Percentiles rank a stretch among this genome's conserved stretches.
These are phyloP conservation scores for Ormyrus labotus DNA, from an alignment of 2,888 invertebrate species.

Conservation along the genomic window DNA sequence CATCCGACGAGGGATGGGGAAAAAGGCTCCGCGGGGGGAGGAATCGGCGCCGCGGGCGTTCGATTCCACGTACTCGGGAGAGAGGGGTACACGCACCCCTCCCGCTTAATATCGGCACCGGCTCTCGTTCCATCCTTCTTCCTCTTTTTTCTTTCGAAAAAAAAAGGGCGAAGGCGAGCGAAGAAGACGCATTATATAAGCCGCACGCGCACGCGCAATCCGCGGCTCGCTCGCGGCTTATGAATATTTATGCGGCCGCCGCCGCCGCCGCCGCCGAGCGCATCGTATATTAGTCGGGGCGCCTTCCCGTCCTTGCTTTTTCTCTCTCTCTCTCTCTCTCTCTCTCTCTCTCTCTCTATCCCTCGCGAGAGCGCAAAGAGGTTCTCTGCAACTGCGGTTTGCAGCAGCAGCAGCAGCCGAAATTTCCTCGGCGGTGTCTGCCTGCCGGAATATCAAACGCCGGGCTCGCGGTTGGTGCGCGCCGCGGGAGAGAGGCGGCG, in stretches of 20 bases:
- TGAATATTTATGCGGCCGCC: slow-evolving; percentile 16
- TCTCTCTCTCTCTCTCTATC: not conserved
- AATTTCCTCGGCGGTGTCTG: slow-evolving; percentile 54
- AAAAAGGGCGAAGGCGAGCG: too few species aligned
- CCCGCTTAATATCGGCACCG: not conserved
- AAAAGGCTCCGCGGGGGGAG: too few species aligned
- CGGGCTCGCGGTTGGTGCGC: slow-evolving; percentile 4
- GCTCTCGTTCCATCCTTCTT: too few species aligned
- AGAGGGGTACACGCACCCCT: not conserved
- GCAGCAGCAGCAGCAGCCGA: slow-evolving; percentile 40
- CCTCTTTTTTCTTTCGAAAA: too few species aligned
- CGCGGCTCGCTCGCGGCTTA: not conserved
- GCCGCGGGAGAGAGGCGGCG: not conserved
- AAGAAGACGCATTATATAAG: too few species aligned
- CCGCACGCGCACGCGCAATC: too few species aligned
- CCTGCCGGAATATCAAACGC: slow-evolving; percentile 59
- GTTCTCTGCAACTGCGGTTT: slow-evolving; percentile 14
- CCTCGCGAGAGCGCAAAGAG: not conserved
- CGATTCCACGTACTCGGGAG: too few species aligned
- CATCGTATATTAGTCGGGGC: slow-evolving; percentile 21
- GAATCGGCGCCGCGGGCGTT: too few species aligned
- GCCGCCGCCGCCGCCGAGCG: not conserved
- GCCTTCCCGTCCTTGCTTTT: not conserved
- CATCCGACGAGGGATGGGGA: too few species aligned
- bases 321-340: too few species aligned